phyloP scores from a whole-genome alignment of 2,113 vertebrate genomes.

The Donacobius atricapilla region DNA sequence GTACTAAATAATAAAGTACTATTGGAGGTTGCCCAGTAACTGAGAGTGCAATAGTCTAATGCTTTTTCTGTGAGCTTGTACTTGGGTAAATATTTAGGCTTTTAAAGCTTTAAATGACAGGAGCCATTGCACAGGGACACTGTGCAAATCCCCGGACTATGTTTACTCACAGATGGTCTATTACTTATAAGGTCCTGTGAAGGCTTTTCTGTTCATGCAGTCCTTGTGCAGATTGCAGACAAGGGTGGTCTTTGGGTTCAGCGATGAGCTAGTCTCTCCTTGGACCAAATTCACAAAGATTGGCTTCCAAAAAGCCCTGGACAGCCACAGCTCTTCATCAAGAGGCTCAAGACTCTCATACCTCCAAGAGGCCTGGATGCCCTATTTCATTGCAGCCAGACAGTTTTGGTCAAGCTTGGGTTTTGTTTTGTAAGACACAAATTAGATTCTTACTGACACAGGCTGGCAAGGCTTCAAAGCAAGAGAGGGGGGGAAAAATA shows the following conservation, averaged over 20 bases:
- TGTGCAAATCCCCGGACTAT: neutral
- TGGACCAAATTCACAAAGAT: neutral
- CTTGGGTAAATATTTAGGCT: conserved; percentile 64
- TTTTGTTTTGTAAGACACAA: neutral
- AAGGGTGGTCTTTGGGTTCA: neutral
- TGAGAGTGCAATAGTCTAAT: conserved; percentile 10
- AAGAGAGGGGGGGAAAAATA: fast-evolving
- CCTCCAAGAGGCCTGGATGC: neutral
- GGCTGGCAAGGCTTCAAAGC: neutral
- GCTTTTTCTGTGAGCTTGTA: conserved; percentile 17
- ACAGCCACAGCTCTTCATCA: neutral
- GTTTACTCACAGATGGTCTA: conserved; percentile 42
- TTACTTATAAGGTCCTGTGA: neutral
- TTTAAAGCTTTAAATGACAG: conserved; percentile 47
- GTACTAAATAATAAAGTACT: conserved; percentile 57
- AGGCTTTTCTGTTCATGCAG: neutral
- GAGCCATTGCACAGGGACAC: neutral
- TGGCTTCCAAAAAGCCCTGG: neutral
- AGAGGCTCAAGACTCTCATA: fast-evolving
- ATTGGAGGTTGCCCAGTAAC: conserved; percentile 33
- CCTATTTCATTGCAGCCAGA: neutral
- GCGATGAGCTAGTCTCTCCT: fast-evolving
- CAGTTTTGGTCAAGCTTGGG: neutral
- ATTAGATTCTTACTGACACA: neutral
- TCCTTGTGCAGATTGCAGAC: neutral